Evolutionary conservation across 2,888 invertebrate species (phyloP).

Genomic region (Phrixothrix hirtus): DNA sequence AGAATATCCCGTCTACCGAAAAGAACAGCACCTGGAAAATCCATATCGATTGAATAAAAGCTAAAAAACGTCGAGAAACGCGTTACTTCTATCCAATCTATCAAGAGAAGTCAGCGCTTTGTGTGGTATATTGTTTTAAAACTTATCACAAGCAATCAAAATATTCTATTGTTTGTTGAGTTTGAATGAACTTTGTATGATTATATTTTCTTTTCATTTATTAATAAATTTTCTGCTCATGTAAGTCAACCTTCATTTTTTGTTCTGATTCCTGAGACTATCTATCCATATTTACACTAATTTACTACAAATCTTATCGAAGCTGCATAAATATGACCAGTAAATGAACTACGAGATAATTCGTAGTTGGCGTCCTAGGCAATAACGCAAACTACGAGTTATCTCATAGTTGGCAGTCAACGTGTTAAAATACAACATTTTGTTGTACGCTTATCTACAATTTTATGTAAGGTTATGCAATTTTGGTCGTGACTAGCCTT

Average conservation of each 20-base stretch:
- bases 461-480: too few species aligned
- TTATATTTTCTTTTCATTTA: too few species aligned
- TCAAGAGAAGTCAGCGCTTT: slow-evolving; percentile 35
- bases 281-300: slow-evolving; percentile 38
- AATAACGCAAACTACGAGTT: slow-evolving; percentile 36
- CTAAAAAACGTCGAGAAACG: too few species aligned
- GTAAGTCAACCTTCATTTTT: too few species aligned
- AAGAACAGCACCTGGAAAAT: slow-evolving; percentile 33
- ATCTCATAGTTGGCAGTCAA: slow-evolving; percentile 29
- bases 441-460: too few species aligned
- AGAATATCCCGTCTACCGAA: slow-evolving; percentile 34
- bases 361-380: slow-evolving; percentile 37
- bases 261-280: slow-evolving; percentile 37
- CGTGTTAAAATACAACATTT: slow-evolving; percentile 10
- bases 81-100: slow-evolving; percentile 35
- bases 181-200: too few species aligned
- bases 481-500: too few species aligned
- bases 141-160: too few species aligned
- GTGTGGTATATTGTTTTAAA: slow-evolving; percentile 39
- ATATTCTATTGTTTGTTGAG: too few species aligned
- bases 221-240: too few species aligned
- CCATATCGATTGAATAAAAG: slow-evolving; percentile 30
- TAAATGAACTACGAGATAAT: slow-evolving; percentile 34
- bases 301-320: slow-evolving; percentile 36
- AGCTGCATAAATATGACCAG: slow-evolving; percentile 35